Evolutionary conservation across 1,140 invertebrate species (phyloP), one percentile per base, ranked within the genome.

Genomic region (Zaprionus lachaisei): DNA sequence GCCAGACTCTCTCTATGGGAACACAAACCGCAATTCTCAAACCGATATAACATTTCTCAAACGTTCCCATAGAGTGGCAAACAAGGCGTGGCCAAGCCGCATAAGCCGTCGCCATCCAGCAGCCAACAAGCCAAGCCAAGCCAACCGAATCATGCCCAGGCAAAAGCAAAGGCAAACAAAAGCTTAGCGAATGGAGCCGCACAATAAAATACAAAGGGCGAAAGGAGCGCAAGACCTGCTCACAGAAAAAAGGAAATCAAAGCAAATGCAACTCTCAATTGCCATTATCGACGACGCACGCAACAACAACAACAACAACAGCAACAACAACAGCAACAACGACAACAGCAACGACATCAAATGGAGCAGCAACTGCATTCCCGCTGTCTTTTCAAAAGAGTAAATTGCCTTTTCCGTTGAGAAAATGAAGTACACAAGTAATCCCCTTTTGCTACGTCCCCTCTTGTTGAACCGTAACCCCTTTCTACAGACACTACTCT

Each of bases 1-100:
- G 37, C 74, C 75, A 76, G 44, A 12, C 5, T 4, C 47, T 5
- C 11, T 51, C 22, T 20, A 22, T 24, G 47, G 41, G 5, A 86
- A 87, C 80, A 83, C 77, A 86, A 83, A 80, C 83, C 83, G 73
- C 83, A 86, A 79, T 83, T 83, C 83, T 73, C 83, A 60, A 86
- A 86, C 84, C 80, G 84, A 73, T 86, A 86, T 83, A 86, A 86
- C 80, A 86, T 86, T 86, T 86, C 80, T 78, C 83, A 86, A 86
- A 86, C 73, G 77, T 56, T 81, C 55, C 77, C 72, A 75, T 51
- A 64, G 71, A 63, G 60, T 11, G 24, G 15, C 24, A 26, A 7
- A 58, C 41, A 65, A 81, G 77, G 77, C 68, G 74, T 49, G 73
- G 64, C 76, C 82, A 60, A 66, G 55, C 55, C 64, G 70, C 75